Base-by-base conservation (phyloP, 1,140 invertebrate genomes). In the Cherax destructor region DNA sequence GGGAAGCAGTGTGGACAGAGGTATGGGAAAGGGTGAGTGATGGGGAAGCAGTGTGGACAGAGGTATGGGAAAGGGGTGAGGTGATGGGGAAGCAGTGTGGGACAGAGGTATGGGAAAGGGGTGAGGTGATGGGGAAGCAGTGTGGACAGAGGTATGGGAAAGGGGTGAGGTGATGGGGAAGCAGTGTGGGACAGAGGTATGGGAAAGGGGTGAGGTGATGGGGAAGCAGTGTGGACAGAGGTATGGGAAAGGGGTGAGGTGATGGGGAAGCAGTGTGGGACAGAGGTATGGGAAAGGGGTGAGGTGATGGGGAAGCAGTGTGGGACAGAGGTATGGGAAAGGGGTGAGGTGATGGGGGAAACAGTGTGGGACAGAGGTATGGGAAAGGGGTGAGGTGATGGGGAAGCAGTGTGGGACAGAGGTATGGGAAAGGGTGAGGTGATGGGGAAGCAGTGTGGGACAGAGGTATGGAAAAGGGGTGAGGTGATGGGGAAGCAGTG, bases 101-200 rank as follows among this genome's bases (percentile, higher is more conserved):
- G 30, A 41, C 30, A 2, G 30, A 41, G 30, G 30, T 47, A 72
- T 41, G 50, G 59, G 65, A 72, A 41, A 69, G n/a, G 59, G 83
- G 61, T 24, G 72, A 18, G 18, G n/a, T 78, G 76, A 49, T 4
- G 41, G 49, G 76, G 76, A 83, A 30, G 83, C 2, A 21, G 81
- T 61, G 72, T 21, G 83, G 83, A 84, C 41, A 59, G 30, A 85
- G 11, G 65, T 16, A 49, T n/a, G n/a, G 56, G n/a, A 21, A 49
- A 50, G 79, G 56, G 18, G 13, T 78, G 41, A 30, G 76, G 76
- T 18, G 76, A 41, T 41, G 24, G n/a, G n/a, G 41, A 78, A 21
- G 30, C 0, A 78, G 24, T 10, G 21, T 9, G 83, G 65, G 59
- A 24, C 6, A 47, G 50, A 24, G 30, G 7, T 21, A 13, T 16